A percentile compares a stretch with the other conserved stretches of the same genome.
Evolutionary conservation across 2,797 vertebrate species (phyloP).

Genomic region (Toxotes lorentzi): DNA sequence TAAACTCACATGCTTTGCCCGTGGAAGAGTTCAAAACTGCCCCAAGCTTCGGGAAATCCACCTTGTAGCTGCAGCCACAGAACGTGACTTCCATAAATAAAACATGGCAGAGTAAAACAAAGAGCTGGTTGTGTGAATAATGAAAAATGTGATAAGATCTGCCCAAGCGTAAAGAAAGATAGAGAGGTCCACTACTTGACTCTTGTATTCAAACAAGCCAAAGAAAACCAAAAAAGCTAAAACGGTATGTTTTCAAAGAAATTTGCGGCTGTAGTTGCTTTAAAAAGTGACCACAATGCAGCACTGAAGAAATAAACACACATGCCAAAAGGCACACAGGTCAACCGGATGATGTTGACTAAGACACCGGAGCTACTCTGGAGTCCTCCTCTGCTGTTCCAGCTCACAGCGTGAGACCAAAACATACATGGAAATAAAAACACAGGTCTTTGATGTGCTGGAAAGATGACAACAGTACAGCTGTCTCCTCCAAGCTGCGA

Average conservation of each 20-base stretch:
- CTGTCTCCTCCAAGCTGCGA: constrained; percentile 63
- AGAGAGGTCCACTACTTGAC: constrained; percentile 1
- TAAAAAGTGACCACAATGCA: constrained; percentile 18
- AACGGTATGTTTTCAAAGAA: constrained; percentile 10
- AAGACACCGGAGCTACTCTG: constrained; percentile 34
- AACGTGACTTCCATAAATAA: constrained; percentile 78
- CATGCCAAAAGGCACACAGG: constrained; percentile 18
- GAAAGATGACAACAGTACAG: constrained; percentile 73
- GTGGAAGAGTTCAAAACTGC: constrained; percentile 45
- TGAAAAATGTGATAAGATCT: constrained; percentile 75
- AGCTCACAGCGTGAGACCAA: constrained; percentile 48
- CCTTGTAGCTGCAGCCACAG: constrained; percentile 53
- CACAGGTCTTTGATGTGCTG: constrained; percentile 72
- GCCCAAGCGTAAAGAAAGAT: constrained; percentile 50
- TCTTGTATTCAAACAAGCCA: constrained; percentile 15
- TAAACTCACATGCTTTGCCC: constrained; percentile 12
- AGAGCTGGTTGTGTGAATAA: constrained; percentile 80
- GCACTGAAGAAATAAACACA: constrained; percentile 35
- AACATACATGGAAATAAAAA: constrained; percentile 69
- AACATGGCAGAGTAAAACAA: constrained; percentile 71
- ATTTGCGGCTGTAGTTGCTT: not conserved
- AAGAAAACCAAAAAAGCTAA: not conserved
- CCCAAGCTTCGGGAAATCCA: constrained; percentile 38
- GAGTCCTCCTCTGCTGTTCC: constrained; percentile 31
- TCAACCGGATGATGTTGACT: constrained; percentile 51